These are phyloP conservation scores for Mesorhabditis spiculigera DNA, from an alignment of 2,888 invertebrate species.

Conservation along the genomic window DNA sequence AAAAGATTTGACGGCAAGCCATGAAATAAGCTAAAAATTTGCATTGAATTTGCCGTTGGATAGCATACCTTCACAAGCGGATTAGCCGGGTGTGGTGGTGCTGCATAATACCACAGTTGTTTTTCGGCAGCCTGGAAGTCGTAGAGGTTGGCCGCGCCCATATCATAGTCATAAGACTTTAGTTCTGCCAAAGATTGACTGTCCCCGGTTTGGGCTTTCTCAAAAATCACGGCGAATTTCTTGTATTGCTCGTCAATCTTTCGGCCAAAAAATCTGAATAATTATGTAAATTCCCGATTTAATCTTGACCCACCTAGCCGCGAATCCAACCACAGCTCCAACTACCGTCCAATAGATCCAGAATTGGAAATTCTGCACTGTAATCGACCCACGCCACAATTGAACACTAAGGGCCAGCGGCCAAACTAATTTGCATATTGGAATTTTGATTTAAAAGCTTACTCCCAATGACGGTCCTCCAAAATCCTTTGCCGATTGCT, in stretches of 20 bases:
- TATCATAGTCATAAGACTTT: conserved; percentile 36
- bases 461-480: too few relatives aligned
- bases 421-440: too few relatives aligned
- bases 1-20: neutral
- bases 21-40: neutral
- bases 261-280: conserved; percentile 21
- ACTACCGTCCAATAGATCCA: too few relatives aligned
- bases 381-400: too few relatives aligned
- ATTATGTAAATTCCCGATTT: neutral
- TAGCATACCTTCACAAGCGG: too few relatives aligned
- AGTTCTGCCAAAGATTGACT: conserved; percentile 14
- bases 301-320: too few relatives aligned
- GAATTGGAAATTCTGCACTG: too few relatives aligned
- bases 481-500: too few relatives aligned
- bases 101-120: conserved; percentile 25
- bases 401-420: too few relatives aligned
- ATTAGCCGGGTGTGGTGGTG: neutral
- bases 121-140: conserved; percentile 28
- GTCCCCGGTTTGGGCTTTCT: conserved; percentile 16
- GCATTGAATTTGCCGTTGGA: too few relatives aligned
- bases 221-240: conserved; percentile 23
- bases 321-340: too few relatives aligned
- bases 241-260: conserved; percentile 25
- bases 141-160: conserved; percentile 18
- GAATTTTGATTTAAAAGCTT: too few relatives aligned